phyloP scores from a whole-genome alignment of 2,888 invertebrate species.

The Lacanobia oleracea region DNA sequence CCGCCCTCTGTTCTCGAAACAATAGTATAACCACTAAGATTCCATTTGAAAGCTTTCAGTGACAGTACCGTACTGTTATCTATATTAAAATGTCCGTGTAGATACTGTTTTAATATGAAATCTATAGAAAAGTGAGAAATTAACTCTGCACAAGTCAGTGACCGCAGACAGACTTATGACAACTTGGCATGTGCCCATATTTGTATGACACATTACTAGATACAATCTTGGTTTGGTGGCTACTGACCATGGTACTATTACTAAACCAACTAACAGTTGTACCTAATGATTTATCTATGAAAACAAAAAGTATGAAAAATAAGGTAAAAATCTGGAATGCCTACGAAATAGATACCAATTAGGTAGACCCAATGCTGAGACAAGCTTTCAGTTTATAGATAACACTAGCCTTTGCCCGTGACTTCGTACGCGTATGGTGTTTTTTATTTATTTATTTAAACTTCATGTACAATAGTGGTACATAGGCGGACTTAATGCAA shows the following conservation, averaged over 20 bases:
- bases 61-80: neutral
- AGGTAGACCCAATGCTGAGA: neutral
- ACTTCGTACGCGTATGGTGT: too few relatives aligned
- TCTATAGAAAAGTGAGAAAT: neutral
- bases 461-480: too few relatives aligned
- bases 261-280: neutral
- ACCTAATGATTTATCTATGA: neutral
- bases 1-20: neutral
- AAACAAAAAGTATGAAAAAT: neutral
- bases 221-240: neutral
- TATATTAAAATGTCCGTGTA: neutral
- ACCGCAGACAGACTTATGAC: neutral
- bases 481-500: too few relatives aligned
- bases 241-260: neutral
- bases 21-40: neutral
- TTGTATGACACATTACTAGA: conserved; percentile 16
- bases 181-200: conserved; percentile 37
- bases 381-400: neutral
- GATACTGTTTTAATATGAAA: neutral
- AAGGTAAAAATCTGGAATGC: neutral
- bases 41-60: neutral
- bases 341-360: neutral
- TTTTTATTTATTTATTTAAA: too few relatives aligned
- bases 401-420: neutral
- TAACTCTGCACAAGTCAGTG: conserved; percentile 5